These are phyloP conservation scores for Pristionchus japonicus DNA, from an alignment of 2,888 invertebrate species.

Conservation along the genomic window DNA sequence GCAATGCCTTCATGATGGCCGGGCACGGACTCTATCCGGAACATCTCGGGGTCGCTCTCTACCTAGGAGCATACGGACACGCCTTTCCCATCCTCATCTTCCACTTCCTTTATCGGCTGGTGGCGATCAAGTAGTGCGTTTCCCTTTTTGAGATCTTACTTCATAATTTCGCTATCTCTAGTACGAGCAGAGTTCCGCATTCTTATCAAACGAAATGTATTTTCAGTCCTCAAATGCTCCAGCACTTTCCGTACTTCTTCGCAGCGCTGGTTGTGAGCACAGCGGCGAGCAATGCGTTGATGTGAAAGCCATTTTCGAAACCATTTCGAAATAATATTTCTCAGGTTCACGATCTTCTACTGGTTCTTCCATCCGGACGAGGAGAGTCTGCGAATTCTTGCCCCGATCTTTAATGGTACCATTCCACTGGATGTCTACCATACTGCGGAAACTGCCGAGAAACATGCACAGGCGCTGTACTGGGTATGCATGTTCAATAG, in stretches of 20 bases:
- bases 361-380: conserved; percentile 24
- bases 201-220: too few species aligned
- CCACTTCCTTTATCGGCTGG: neutral
- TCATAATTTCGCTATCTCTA: too few species aligned
- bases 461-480: neutral
- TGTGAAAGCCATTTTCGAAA: neutral
- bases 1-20: neutral
- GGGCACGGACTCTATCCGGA: neutral
- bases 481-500: too few species aligned
- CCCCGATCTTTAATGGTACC: neutral
- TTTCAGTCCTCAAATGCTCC: neutral
- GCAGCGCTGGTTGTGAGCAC: neutral
- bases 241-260: neutral
- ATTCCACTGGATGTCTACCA: neutral
- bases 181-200: too few species aligned
- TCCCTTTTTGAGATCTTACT: neutral
- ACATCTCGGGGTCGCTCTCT: neutral
- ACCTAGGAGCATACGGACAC: neutral
- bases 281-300: neutral
- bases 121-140: neutral
- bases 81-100: conserved; percentile 28
- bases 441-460: neutral
- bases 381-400: neutral
- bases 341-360: neutral
- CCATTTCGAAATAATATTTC: neutral